phyloP scores from a whole-genome alignment of 2,113 vertebrate species.

The Dascyllus trimaculatus region DNA sequence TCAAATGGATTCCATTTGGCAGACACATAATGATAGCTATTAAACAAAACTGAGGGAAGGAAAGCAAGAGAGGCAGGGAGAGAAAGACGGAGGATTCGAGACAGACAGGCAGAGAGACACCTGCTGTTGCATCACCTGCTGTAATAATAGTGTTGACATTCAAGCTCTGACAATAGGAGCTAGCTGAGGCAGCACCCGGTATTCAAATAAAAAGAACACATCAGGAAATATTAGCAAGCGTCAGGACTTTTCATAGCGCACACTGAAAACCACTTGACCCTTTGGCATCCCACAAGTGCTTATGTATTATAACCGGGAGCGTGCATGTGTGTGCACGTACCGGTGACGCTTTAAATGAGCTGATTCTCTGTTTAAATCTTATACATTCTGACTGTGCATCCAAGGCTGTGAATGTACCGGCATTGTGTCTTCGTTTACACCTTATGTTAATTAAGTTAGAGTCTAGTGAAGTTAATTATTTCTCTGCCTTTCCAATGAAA shows the following conservation, averaged over 20 bases:
- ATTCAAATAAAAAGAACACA: slow-evolving; percentile 76
- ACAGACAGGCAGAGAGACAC: slow-evolving; percentile 55
- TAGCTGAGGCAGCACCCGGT: slow-evolving; percentile 72
- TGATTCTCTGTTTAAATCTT: slow-evolving; percentile 86
- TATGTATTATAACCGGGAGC: slow-evolving; percentile 32
- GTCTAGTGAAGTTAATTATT: slow-evolving; percentile 83
- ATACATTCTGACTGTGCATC: slow-evolving; percentile 66
- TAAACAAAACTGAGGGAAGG: slow-evolving; percentile 66
- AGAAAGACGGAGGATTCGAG: slow-evolving; percentile 32
- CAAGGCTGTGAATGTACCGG: neutral
- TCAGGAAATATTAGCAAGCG: slow-evolving; percentile 87
- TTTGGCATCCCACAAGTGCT: slow-evolving; percentile 62
- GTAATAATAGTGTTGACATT: slow-evolving; percentile 81
- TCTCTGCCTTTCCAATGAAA: slow-evolving; percentile 52
- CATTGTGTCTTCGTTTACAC: slow-evolving; percentile 12
- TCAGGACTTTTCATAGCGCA: slow-evolving; percentile 69
- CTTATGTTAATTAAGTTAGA: slow-evolving; percentile 8
- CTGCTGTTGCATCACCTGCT: slow-evolving; percentile 74
- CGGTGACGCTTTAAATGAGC: slow-evolving; percentile 84
- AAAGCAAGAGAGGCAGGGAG: slow-evolving; percentile 23
- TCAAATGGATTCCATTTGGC: slow-evolving; percentile 71
- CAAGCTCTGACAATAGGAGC: slow-evolving; percentile 73
- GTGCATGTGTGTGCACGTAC: slow-evolving; percentile 24
- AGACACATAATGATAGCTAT: slow-evolving; percentile 74
- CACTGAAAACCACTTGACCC: slow-evolving; percentile 79